Evolutionary conservation across 2,888 invertebrate genomes (phyloP).

Genomic region (Invenusta paracnida): DNA sequence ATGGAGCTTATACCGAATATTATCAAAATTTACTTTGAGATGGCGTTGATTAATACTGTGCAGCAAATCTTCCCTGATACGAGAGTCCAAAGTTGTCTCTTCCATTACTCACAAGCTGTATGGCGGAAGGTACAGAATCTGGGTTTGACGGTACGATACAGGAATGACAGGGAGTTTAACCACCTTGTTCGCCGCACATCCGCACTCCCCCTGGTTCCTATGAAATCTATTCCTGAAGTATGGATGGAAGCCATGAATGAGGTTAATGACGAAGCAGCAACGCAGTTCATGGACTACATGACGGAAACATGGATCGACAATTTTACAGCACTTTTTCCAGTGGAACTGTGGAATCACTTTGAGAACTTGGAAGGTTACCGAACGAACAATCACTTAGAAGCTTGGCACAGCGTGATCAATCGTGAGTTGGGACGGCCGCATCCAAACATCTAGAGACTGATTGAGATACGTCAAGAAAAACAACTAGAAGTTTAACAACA

Average conservation of each 20-base stretch:
- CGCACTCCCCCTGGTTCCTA: background rate
- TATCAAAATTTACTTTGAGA: too few relatives aligned
- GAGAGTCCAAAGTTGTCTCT: background rate
- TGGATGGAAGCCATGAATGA: constrained; percentile 28
- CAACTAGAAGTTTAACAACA: background rate
- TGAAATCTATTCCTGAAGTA: background rate
- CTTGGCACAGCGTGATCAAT: constrained; percentile 17
- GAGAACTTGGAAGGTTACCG: constrained; percentile 39
- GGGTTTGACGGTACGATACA: background rate
- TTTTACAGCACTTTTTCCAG: background rate
- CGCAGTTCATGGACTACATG: constrained; percentile 27
- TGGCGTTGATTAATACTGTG: too few relatives aligned
- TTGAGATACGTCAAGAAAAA: background rate
- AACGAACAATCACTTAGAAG: constrained; percentile 36
- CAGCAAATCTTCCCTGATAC: background rate
- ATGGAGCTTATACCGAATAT: too few relatives aligned
- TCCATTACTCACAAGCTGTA: background rate
- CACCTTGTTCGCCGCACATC: background rate
- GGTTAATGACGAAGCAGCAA: constrained; percentile 8
- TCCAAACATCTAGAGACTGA: constrained; percentile 26
- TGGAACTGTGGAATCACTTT: constrained; percentile 30
- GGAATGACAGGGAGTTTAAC: background rate
- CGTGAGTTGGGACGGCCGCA: constrained; percentile 31
- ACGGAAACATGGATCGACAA: constrained; percentile 35
- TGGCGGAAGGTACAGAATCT: background rate